Conservation (phyloP, 2,888 invertebrate species). For the Ectemnius cavifrons region DNA sequence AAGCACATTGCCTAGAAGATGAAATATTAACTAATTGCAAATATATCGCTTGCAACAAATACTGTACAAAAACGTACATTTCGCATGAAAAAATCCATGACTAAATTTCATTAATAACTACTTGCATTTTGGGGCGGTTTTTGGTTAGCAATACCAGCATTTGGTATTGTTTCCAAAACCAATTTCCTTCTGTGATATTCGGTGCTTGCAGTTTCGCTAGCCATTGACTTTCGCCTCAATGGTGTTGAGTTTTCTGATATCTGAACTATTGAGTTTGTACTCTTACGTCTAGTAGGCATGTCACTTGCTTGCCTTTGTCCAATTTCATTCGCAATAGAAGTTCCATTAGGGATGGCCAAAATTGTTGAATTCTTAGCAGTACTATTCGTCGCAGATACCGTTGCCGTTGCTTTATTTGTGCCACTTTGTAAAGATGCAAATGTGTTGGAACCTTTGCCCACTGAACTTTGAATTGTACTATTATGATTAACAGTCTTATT, state of each 20-base stretch:
- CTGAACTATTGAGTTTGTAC: slow-evolving; percentile 67
- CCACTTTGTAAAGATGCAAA: slow-evolving; percentile 39
- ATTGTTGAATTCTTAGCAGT: slow-evolving; percentile 41
- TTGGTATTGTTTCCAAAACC: slow-evolving; percentile 67
- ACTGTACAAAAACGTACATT: slow-evolving; percentile 68
- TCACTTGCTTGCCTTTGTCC: slow-evolving; percentile 55
- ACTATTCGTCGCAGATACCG: slow-evolving; percentile 46
- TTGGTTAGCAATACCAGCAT: slow-evolving; percentile 53
- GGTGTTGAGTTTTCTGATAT: slow-evolving; percentile 69
- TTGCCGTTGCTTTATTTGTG: slow-evolving; percentile 52
- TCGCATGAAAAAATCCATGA: slow-evolving; percentile 45
- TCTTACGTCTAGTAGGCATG: slow-evolving; percentile 69
- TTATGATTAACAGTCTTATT: slow-evolving; percentile 57
- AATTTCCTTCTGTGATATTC: slow-evolving; percentile 72
- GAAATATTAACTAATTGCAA: slow-evolving; percentile 59
- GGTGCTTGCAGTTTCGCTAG: slow-evolving; percentile 67
- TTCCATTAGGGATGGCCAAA: slow-evolving; percentile 48
- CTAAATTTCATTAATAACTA: slow-evolving; percentile 52
- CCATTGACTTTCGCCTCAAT: slow-evolving; percentile 80
- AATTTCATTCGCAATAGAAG: slow-evolving; percentile 47
- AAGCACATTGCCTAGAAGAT: slow-evolving; percentile 25
- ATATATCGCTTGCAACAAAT: slow-evolving; percentile 71
- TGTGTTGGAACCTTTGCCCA: slow-evolving; percentile 29
- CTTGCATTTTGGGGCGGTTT: slow-evolving; percentile 64
- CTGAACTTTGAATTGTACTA: slow-evolving; percentile 45